Evolutionary conservation across 2,113 vertebrate species (phyloP).

Genomic region (Phalacrocorax carbo): DNA sequence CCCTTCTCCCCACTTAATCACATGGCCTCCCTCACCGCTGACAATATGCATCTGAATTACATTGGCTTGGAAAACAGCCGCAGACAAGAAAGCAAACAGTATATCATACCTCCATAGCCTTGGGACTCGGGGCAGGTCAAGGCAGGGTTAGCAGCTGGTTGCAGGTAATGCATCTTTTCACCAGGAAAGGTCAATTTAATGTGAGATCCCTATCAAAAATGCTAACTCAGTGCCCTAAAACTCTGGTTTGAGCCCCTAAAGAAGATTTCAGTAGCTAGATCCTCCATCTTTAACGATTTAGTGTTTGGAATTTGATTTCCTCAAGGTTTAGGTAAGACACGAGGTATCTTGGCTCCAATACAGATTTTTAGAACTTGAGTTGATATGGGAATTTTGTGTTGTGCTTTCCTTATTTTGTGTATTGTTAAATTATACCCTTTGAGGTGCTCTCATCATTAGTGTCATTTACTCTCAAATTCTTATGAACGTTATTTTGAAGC

Average conservation of each 20-base stretch:
- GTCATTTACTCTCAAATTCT: constrained; percentile 48
- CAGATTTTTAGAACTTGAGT: background rate
- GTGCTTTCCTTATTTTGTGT: constrained; percentile 22
- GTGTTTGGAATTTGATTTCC: background rate
- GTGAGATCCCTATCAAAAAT: constrained; percentile 52
- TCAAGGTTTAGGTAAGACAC: background rate
- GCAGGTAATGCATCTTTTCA: constrained; percentile 61
- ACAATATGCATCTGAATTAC: background rate
- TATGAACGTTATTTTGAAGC: constrained; percentile 39
- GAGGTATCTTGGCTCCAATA: constrained; percentile 30
- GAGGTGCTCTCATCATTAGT: constrained; percentile 42
- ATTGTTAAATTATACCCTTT: constrained; percentile 36
- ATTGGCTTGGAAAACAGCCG: background rate
- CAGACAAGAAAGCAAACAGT: constrained; percentile 4
- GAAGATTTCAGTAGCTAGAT: background rate
- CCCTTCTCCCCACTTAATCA: background rate
- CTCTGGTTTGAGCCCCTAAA: constrained; percentile 12
- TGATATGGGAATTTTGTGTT: constrained; percentile 31
- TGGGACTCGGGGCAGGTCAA: constrained; percentile 35
- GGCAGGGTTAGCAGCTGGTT: constrained; percentile 47
- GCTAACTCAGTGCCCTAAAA: constrained; percentile 44
- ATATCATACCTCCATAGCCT: constrained; percentile 36
- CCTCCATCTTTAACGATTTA: background rate
- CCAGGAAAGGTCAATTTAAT: constrained; percentile 50
- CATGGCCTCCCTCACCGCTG: background rate